Evolutionary conservation across 2,113 vertebrate genomes (phyloP).

Genomic region (Narcine bancroftii): DNA sequence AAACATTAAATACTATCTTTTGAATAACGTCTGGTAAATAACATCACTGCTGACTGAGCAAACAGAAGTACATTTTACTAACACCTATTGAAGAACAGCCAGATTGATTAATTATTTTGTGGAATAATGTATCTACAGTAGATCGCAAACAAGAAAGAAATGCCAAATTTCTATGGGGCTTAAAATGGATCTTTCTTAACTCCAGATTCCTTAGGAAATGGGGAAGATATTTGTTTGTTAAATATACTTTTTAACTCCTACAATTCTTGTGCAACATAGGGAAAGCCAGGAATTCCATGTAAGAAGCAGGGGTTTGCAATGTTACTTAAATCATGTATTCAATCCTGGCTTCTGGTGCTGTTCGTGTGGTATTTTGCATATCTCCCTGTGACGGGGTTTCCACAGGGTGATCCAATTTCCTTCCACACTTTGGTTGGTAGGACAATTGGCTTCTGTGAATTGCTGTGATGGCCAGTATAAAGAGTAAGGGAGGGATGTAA

Average conservation of each 20-base stretch:
- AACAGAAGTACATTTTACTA: neutral
- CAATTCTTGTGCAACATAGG: neutral
- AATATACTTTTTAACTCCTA: neutral
- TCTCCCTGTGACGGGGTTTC: neutral
- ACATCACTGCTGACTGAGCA: neutral
- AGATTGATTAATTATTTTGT: neutral
- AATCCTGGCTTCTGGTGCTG: neutral
- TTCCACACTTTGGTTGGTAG: too few relatives aligned
- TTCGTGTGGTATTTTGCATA: neutral
- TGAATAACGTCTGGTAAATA: neutral
- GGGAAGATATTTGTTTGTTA: neutral
- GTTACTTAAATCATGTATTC: too few relatives aligned
- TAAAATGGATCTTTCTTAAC: neutral
- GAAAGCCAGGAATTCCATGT: neutral
- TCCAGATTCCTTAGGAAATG: neutral
- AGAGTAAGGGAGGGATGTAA: too few relatives aligned
- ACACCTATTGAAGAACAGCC: neutral
- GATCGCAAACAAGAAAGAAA: neutral
- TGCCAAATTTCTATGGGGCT: neutral
- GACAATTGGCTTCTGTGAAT: too few relatives aligned
- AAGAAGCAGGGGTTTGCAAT: neutral
- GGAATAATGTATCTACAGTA: neutral
- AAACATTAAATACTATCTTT: neutral
- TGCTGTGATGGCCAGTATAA: too few relatives aligned
- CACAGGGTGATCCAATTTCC: too few relatives aligned